phyloP scores from a whole-genome alignment of 2,797 vertebrate species.

The Cichlasoma orientale region DNA sequence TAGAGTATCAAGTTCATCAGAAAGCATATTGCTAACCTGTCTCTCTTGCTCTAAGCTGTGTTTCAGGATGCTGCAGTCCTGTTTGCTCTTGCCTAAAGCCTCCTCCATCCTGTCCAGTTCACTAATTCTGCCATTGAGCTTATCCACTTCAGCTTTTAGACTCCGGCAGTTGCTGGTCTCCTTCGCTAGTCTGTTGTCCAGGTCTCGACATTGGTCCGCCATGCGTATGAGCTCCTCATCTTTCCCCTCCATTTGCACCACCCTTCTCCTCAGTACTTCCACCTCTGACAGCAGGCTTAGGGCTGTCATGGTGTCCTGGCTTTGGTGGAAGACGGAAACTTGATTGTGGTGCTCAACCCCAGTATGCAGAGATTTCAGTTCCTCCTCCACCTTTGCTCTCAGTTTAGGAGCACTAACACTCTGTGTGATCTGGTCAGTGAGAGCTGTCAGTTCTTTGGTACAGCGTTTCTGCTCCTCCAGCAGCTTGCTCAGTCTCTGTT shows the following conservation, averaged over 20 bases:
- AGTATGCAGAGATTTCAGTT: slow-evolving; percentile 78
- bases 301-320: slow-evolving; percentile 84
- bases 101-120: slow-evolving; percentile 94
- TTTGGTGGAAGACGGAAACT: slow-evolving; percentile 71
- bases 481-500: slow-evolving; percentile 84
- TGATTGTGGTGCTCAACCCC: slow-evolving; percentile 79
- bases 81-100: slow-evolving; percentile 90
- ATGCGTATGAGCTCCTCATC: slow-evolving; percentile 94
- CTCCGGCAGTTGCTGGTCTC: slow-evolving; percentile 85
- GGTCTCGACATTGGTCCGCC: slow-evolving; percentile 91
- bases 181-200: slow-evolving; percentile 88
- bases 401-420: slow-evolving; percentile 75
- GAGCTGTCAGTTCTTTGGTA: slow-evolving; percentile 83
- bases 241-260: slow-evolving; percentile 95
- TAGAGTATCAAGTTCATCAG: slow-evolving; percentile 87
- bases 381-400: slow-evolving; percentile 75
- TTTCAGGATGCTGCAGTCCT: slow-evolving; percentile 89
- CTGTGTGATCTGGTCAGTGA: slow-evolving; percentile 78
- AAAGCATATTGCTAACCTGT: slow-evolving; percentile 85
- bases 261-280: slow-evolving; percentile 89
- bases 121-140: slow-evolving; percentile 89
- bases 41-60: slow-evolving; percentile 91
- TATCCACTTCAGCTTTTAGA: slow-evolving; percentile 91
- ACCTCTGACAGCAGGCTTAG: slow-evolving; percentile 87
- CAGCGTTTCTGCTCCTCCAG: slow-evolving; percentile 82